Percentiles rank a stretch among this genome's conserved stretches.
Evolutionary conservation across 2,888 invertebrate genomes (phyloP).

Genomic region (Lasioglossum zephyrum): DNA sequence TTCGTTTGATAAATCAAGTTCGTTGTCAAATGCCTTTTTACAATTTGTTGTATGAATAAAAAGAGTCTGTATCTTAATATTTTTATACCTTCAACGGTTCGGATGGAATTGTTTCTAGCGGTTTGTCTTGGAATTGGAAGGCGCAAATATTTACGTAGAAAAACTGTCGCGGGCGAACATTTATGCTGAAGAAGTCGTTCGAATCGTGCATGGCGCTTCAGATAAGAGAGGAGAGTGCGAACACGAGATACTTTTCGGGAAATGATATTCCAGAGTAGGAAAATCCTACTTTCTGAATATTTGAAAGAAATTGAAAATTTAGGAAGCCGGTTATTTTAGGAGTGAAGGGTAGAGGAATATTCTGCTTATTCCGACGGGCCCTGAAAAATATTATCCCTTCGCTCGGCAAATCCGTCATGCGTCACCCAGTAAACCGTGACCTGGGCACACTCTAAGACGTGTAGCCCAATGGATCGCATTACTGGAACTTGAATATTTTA

Average conservation of each 20-base stretch:
- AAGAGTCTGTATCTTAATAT: too few species aligned
- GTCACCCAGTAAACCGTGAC: conserved; percentile 25
- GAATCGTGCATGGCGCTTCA: background rate
- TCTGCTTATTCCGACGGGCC: background rate
- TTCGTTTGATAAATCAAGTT: too few species aligned
- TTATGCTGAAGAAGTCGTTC: background rate
- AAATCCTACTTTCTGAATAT: background rate
- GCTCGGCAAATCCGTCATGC: conserved; percentile 32
- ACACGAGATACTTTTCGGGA: background rate
- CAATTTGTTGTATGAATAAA: too few species aligned
- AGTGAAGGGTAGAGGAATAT: background rate
- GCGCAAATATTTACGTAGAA: too few species aligned
- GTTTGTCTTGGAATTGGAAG: too few species aligned
- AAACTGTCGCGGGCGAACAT: background rate
- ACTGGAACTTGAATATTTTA: conserved; percentile 48
- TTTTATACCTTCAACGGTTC: too few species aligned
- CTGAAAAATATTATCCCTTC: conserved; percentile 13
- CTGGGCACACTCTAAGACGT: conserved; percentile 9
- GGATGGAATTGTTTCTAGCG: too few species aligned
- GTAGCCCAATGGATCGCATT: conserved; percentile 34
- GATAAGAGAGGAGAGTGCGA: background rate
- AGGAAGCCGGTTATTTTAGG: background rate
- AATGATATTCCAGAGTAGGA: background rate
- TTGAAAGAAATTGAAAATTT: background rate
- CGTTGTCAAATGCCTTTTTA: too few species aligned